These are phyloP conservation scores for Shargacucullia verbasci DNA, from an alignment of 2,888 invertebrate species.

Conservation along the genomic window DNA sequence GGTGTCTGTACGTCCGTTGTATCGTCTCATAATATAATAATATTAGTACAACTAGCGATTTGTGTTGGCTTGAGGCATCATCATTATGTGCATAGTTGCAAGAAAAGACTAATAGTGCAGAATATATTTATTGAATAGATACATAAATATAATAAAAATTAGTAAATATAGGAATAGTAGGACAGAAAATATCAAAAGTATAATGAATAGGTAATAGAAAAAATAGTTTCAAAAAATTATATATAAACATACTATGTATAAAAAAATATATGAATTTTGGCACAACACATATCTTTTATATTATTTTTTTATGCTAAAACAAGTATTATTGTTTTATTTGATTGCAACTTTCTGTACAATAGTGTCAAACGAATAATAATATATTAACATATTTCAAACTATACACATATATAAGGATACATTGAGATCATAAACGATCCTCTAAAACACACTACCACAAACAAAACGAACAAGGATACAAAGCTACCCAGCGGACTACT, in stretches of 20 bases:
- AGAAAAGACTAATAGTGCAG: conserved; percentile 59
- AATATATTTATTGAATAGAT: conserved; percentile 62
- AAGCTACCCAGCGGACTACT: background rate
- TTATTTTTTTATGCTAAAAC: background rate
- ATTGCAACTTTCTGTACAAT: no score
- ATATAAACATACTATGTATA: background rate
- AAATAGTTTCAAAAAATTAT: background rate
- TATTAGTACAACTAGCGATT: no score
- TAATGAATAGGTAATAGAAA: background rate
- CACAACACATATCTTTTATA: background rate
- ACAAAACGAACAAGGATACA: background rate
- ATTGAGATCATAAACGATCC: conserved; percentile 4
- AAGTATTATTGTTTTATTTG: background rate
- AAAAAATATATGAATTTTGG: no score
- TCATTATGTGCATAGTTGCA: conserved; percentile 22
- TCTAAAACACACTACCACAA: background rate
- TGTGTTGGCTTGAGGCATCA: no score
- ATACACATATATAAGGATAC: background rate
- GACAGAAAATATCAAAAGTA: no score
- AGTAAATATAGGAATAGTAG: background rate
- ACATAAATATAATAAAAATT: conserved; percentile 51
- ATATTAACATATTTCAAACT: background rate
- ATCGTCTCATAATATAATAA: no score
- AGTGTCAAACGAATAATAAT: no score
- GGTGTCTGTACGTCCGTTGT: no score